Evolutionary conservation across 2,797 vertebrate species (phyloP), one percentile per base, ranked within the genome.

Genomic region (Hypotaenidia okinawae): DNA sequence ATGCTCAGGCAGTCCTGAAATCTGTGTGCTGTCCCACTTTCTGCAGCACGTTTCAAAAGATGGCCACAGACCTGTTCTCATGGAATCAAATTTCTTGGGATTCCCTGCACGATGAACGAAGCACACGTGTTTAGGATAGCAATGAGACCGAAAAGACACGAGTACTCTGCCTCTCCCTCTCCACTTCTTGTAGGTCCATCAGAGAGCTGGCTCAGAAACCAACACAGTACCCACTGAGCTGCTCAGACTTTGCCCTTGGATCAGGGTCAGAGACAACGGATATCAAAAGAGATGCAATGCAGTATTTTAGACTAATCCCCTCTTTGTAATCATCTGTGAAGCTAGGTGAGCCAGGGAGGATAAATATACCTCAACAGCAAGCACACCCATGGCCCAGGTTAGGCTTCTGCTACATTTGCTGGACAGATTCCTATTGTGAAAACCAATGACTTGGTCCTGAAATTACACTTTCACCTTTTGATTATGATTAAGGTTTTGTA

Each of bases 11-110:
- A 54, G 28, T n/a, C 74, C 33, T 47, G 66, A 81, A 57, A n/a
- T 28, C 41, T 77, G 23, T 57, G 54, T 82, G 49, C 37, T 22
- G 23, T 1, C 39, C 25, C 76, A 62, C 14, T 17, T 84, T 84
- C 2, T 55, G 57, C 0, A 7, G 39, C 39, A 78, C 0, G 0
- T 68, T 64, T 61, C 63, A 45, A 19, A 74, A 61, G 39, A 21
- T n/a, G 57, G 54, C 37, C 41, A 74, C 30, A 76, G 83, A 66
- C n/a, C 39, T 2, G 2, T 22, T 35, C 18, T 63, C 41, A 22
- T 1, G 27, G 64, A 55, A 55, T 19, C 41, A 33, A 35, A 30
- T 22, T 75, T 32, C 28, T 41, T 39, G 64, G 51, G 66, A 57
- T 33, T 61, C 25, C 39, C 37, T 3, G 4, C 0, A 0, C 22